Evolutionary conservation across 2,797 vertebrate species (phyloP).

Genomic region (Lepus townsendii): DNA sequence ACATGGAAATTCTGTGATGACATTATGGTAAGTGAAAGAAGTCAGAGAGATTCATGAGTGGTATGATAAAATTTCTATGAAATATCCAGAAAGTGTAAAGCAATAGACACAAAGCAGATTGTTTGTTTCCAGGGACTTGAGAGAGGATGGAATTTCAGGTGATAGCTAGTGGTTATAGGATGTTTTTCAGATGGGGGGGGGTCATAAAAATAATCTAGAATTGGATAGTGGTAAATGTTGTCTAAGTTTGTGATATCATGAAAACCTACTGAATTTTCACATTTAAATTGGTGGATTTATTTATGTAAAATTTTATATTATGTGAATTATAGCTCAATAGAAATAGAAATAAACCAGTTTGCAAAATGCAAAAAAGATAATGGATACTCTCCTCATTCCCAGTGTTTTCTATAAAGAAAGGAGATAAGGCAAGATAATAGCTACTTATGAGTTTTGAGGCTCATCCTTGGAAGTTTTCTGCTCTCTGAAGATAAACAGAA

Average conservation of each 20-base stretch:
- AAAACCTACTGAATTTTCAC: not conserved
- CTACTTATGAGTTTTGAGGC: not conserved
- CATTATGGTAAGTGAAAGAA: not conserved
- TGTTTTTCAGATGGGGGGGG: not conserved
- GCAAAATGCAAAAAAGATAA: not conserved
- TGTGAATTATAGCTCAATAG: not conserved
- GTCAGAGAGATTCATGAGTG: too few species aligned
- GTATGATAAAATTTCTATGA: not conserved
- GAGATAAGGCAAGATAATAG: not conserved
- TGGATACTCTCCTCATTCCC: not conserved
- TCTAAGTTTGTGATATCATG: not conserved
- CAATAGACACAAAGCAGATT: not conserved
- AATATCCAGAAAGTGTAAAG: not conserved
- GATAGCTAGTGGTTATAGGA: not conserved
- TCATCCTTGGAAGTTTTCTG: not conserved
- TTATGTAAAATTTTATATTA: not conserved
- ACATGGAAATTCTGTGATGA: not conserved
- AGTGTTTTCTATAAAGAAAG: not conserved
- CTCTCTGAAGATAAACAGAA: not conserved
- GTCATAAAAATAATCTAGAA: slow-evolving; percentile 31
- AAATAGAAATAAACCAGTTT: not conserved
- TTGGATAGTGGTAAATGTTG: not conserved
- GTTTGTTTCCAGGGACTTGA: not conserved
- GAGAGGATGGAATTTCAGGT: not conserved
- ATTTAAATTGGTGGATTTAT: not conserved